Base-by-base conservation (phyloP, 2,113 vertebrate genomes). In the Indicator indicator region DNA sequence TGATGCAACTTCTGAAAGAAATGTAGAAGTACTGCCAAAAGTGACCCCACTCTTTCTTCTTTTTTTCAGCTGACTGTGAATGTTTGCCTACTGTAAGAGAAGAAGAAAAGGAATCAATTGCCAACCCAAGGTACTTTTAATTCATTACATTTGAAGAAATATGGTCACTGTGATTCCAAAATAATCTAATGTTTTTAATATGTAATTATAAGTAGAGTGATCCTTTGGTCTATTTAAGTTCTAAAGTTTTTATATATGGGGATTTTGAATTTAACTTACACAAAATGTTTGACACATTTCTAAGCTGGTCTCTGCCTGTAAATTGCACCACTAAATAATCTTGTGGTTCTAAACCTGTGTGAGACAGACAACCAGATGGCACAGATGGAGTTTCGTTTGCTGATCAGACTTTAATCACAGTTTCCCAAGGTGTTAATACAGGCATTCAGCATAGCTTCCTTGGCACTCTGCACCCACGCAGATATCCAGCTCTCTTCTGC, bases 21-120 rank as follows among this genome's bases (percentile, higher is more conserved):
- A 68, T 63, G 10, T 27, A 40, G 46, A 74, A 27, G 16, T 74
- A 85, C 38, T 75, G 36, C 62, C 24, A 87, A 65, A 48, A 92
- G 28, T 96, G 94, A 97, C 63, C 32, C 3, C 9, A 52, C 18
- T 23, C 38, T 67, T 93, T 26, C 71, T 77, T 96, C 83, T 89
- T 60, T 58, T 81, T 97, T 88, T 80, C 92, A 98, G 98, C 93
- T 4, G 94, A 98, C 62, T 93, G 60, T 94, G 98, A 97, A 79
- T 97, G 97, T 87, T 95, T 98, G 82, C 98, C 98, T 83, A 97
- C 98, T 59, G 81, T 98, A 87, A 97, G 97, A 95, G 98, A 98
- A 97, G 98, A 98, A 96, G 98, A 98, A 96, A 98, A 98, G 88
- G 98, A 98, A 60, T 93, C 97, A 60, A 97, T 95, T 6, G 96